These are phyloP conservation scores for Sciurus vulgaris DNA, from an alignment of 2,797 vertebrate genomes.

Conservation along the genomic window DNA sequence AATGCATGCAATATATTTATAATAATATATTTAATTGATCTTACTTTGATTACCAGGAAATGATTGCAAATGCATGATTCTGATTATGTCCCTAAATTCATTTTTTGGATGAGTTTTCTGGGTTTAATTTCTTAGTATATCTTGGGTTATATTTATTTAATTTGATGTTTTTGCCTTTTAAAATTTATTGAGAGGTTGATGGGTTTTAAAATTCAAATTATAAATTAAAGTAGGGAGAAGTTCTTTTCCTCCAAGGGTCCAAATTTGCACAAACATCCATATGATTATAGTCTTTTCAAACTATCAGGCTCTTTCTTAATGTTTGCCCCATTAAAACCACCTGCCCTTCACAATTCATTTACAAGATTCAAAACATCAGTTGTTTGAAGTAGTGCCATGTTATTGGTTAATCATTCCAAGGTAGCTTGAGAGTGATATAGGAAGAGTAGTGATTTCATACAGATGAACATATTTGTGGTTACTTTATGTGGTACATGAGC, in stretches of 20 bases:
- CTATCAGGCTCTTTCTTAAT: background rate
- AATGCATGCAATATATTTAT: background rate
- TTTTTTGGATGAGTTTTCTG: constrained; percentile 27
- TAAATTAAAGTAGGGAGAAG: background rate
- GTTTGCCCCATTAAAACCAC: background rate
- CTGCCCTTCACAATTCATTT: background rate
- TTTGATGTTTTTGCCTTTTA: background rate
- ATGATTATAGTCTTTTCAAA: background rate
- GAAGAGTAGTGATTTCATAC: background rate
- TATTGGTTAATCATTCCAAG: background rate
- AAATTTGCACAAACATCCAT: background rate
- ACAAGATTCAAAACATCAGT: background rate
- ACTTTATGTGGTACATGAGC: background rate
- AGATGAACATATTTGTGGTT: background rate
- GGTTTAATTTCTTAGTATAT: constrained; percentile 5
- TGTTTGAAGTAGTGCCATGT: constrained; percentile 24
- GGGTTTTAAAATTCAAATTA: background rate
- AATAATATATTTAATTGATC: constrained; percentile 13
- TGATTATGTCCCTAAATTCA: background rate
- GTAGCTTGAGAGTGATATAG: background rate
- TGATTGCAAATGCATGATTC: constrained; percentile 34
- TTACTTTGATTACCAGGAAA: constrained; percentile 30
- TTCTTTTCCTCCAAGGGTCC: background rate
- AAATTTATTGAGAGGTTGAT: constrained; percentile 1
- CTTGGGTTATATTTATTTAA: constrained; percentile 20